Evolutionary conservation across 2,797 vertebrate genomes (phyloP).

Genomic region (Phaenicophaeus curvirostris): DNA sequence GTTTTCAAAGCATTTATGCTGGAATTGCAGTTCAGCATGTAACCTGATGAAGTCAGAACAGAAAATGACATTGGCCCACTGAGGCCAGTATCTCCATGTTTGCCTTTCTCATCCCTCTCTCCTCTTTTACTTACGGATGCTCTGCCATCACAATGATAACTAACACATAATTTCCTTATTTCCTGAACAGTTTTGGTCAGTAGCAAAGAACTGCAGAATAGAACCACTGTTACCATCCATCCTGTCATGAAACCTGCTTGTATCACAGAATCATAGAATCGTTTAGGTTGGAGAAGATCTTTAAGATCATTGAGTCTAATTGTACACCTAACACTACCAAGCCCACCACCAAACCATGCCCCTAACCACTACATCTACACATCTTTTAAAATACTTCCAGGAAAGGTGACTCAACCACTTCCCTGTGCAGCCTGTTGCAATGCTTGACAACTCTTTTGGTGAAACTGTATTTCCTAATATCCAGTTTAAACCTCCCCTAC

Average conservation of each 20-base stretch:
- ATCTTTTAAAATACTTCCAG: too few species aligned
- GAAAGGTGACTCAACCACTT: too few species aligned
- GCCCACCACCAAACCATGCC: too few species aligned
- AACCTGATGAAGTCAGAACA: background rate
- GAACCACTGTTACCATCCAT: background rate
- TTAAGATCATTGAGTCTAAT: too few species aligned
- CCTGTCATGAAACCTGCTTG: background rate
- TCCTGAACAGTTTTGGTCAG: background rate
- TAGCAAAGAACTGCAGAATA: background rate
- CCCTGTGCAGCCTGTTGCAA: too few species aligned
- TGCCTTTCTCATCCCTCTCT: background rate
- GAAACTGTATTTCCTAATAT: too few species aligned
- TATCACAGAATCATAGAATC: too few species aligned
- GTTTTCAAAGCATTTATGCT: background rate
- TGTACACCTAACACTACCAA: too few species aligned
- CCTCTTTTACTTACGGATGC: background rate
- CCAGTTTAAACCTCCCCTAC: too few species aligned
- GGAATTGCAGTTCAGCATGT: rapidly evolving
- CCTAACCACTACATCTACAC: too few species aligned
- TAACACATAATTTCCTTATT: background rate
- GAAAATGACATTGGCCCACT: rapidly evolving
- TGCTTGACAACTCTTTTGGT: too few species aligned
- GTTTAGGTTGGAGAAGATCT: too few species aligned
- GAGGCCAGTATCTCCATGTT: background rate
- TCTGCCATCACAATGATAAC: background rate